Base-by-base conservation (phyloP, 2,797 vertebrate species). In the Hydrolagus colliei region DNA sequence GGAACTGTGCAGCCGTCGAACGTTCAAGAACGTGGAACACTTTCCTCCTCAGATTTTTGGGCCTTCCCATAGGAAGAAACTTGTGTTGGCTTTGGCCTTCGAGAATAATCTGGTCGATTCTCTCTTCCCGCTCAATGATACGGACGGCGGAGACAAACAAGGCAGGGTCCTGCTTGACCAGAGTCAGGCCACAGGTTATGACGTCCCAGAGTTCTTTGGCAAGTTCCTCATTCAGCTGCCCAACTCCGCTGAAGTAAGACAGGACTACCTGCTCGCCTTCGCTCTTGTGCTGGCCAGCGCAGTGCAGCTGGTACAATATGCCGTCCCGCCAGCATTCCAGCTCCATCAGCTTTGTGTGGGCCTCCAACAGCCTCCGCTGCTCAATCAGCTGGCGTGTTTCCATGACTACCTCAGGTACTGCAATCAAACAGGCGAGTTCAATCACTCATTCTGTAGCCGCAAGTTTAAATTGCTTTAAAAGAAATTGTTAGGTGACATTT, bases 41-140 rank as follows among this genome's bases (percentile, higher is more conserved):
- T 87, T 91, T 89, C 22, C 94, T 92, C 77, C 94, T 94, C 97
- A 97, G 98, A 89, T 94, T 92, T 88, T 97, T 96, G 18, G 97
- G 97, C 7, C 95, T 92, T 9, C 95, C 96, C 0, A 93, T 91
- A 10, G 94, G 94, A 16, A 95, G 90, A 67, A 95, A 94, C 86
- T n/a, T 2, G 72, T 88, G 86, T 86, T 82, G 59, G 4, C 71
- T 76, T 0, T 87, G 88, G 74, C 95, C 94, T 87, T 93, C 91
- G 76, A 93, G 90, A 68, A 96, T 90, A 35, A 90, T 85, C 0
- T 86, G 88, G 87, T 96, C 96, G 86, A 96, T 92, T 61, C 93
- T 91, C 89, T 99, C 95, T 87, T 99, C 97, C 4, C 97, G 91
- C 90, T 99, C 97, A 0, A 98, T 95, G 62, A 99, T 97, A 73